phyloP scores from a whole-genome alignment of 2,113 vertebrate species.

The Perccottus glenii region DNA sequence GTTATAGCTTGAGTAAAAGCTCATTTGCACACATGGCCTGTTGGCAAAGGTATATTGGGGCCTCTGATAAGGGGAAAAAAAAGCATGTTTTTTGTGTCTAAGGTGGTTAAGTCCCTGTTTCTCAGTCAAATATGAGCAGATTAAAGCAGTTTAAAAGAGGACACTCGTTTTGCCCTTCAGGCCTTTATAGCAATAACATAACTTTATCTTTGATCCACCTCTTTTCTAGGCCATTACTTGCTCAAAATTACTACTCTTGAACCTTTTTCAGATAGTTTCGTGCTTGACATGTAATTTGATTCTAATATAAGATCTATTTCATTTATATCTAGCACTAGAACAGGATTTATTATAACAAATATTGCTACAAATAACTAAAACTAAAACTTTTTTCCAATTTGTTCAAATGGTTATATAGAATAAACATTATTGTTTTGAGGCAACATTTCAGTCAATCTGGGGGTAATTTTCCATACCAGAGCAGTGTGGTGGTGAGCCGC shows the following conservation, averaged over 20 bases:
- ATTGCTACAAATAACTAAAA: constrained; percentile 1
- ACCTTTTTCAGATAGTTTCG: constrained; percentile 40
- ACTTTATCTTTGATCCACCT: constrained; percentile 46
- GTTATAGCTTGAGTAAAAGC: constrained; percentile 18
- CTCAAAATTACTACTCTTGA: constrained; percentile 27
- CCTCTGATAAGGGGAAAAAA: constrained; percentile 16
- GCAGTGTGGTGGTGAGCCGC: constrained; percentile 93
- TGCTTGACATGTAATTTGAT: background rate
- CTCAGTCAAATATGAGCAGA: constrained; percentile 65
- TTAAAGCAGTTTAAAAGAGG: constrained; percentile 72
- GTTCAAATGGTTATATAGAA: no score
- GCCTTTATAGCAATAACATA: constrained; percentile 25
- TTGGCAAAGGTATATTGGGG: background rate
- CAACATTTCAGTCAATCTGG: constrained; percentile 12
- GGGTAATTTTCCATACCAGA: constrained; percentile 82
- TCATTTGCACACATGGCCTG: background rate
- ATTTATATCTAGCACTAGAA: constrained; percentile 13
- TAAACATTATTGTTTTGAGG: background rate
- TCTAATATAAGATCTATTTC: no score
- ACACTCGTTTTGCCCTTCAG: constrained; percentile 60
- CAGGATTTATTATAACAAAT: background rate
- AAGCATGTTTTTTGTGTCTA: constrained; percentile 51
- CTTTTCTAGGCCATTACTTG: constrained; percentile 35
- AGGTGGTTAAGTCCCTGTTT: constrained; percentile 45
- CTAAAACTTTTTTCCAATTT: background rate